Evolutionary conservation across 2,797 vertebrate genomes (phyloP).

Genomic region (Chrosomus eos): DNA sequence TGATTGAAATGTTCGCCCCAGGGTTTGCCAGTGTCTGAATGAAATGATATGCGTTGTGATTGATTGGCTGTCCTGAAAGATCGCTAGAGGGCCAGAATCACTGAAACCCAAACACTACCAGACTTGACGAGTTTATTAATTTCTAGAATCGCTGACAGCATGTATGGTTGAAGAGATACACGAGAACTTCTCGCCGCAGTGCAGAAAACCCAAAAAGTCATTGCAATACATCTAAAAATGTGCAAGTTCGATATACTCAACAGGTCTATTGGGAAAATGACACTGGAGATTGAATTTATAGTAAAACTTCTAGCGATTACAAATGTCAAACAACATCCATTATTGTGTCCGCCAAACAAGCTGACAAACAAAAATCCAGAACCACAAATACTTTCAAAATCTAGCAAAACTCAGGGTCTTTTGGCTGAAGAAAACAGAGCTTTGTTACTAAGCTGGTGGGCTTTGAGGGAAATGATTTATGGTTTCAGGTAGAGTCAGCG

Average conservation of each 20-base stretch:
- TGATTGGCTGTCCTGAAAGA: conserved; percentile 75
- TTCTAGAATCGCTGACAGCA: conserved; percentile 60
- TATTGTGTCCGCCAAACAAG: neutral
- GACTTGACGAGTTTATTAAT: conserved; percentile 77
- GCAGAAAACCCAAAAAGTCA: neutral
- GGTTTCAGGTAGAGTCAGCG: conserved; percentile 27
- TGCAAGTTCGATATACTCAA: neutral
- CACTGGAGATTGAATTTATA: neutral
- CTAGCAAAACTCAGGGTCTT: neutral
- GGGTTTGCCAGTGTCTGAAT: conserved; percentile 75
- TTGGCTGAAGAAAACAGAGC: conserved; percentile 26
- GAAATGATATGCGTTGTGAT: conserved; percentile 75
- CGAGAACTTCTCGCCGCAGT: conserved; percentile 28
- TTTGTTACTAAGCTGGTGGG: conserved; percentile 37
- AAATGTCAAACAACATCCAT: neutral
- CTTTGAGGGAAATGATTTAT: conserved; percentile 36
- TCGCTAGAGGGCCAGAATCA: conserved; percentile 65
- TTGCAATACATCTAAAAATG: neutral
- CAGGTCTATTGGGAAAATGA: neutral
- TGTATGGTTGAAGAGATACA: conserved; percentile 57
- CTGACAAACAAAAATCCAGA: neutral
- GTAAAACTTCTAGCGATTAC: neutral
- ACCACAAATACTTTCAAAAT: neutral
- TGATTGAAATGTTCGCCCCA: conserved; percentile 83
- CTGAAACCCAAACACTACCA: conserved; percentile 69